These are phyloP conservation scores for Staurois parvus DNA, from an alignment of 2,797 vertebrate genomes.

Conservation along the genomic window DNA sequence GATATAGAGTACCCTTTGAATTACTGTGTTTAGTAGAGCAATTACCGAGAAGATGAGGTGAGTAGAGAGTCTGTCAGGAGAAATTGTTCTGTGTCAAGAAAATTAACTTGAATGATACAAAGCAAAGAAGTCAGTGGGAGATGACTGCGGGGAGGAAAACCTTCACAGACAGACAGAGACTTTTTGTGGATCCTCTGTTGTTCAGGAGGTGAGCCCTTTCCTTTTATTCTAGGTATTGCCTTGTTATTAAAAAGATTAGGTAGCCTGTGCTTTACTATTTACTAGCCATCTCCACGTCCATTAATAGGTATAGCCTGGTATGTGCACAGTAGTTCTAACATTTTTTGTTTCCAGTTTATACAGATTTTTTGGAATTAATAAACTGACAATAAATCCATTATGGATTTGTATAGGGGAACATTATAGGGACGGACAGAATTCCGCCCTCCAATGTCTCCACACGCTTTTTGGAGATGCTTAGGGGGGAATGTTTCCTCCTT, in stretches of 20 bases:
- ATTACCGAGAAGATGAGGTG: slow-evolving; percentile 31
- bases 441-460: too few relatives aligned
- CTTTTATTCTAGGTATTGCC: neutral
- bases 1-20: slow-evolving; percentile 45
- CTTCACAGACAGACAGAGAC: neutral
- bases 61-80: slow-evolving; percentile 1
- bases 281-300: neutral
- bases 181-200: neutral
- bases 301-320: neutral
- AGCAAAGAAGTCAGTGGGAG: neutral
- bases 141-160: neutral
- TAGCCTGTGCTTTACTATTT: neutral
- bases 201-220: neutral
- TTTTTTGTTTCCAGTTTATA: neutral
- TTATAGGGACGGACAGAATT: too few relatives aligned
- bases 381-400: neutral
- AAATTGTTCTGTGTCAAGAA: slow-evolving; percentile 43
- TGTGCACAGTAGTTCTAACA: neutral
- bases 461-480: too few relatives aligned
- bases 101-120: slow-evolving; percentile 36
- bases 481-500: too few relatives aligned
- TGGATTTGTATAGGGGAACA: too few relatives aligned
- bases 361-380: neutral
- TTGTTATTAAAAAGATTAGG: neutral
- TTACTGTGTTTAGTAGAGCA: slow-evolving; percentile 39